Percentiles rank a stretch among this genome's conserved stretches.
phyloP scores from a whole-genome alignment of 2,113 vertebrate genomes.

The Neodon shergylaensis region DNA sequence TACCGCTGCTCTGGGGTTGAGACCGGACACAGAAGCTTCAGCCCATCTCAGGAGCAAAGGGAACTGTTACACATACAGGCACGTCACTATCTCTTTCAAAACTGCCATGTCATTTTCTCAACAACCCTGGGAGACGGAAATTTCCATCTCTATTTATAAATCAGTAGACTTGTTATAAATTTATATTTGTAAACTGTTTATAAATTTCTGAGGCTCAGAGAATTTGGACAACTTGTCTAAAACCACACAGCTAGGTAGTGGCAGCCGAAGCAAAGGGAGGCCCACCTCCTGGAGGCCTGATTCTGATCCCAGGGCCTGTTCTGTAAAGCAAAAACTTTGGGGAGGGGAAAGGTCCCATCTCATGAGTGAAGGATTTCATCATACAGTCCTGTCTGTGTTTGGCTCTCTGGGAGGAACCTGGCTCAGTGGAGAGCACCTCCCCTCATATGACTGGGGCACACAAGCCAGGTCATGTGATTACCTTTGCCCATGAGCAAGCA shows the following conservation, averaged over 20 bases:
- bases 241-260: neutral
- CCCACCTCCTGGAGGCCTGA: neutral
- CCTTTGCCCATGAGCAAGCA: neutral
- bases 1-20: neutral
- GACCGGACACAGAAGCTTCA: neutral
- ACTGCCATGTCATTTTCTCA: conserved; percentile 12
- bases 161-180: neutral
- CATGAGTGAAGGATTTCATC: conserved; percentile 60
- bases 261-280: neutral
- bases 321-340: conserved; percentile 57
- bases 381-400: conserved; percentile 74
- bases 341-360: conserved; percentile 70
- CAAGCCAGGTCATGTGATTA: conserved; percentile 47
- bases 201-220: neutral
- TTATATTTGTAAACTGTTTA: neutral
- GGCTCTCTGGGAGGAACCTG: conserved; percentile 41
- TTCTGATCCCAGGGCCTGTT: conserved; percentile 17
- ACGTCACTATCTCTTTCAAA: neutral
- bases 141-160: neutral
- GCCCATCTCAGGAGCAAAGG: neutral
- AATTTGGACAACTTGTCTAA: neutral
- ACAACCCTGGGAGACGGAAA: neutral
- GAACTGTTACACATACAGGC: neutral
- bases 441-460: conserved; percentile 65
- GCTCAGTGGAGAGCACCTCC: conserved; percentile 72